Evolutionary conservation across 2,113 vertebrate species (phyloP).

Genomic region (Delphinapterus leucas): DNA sequence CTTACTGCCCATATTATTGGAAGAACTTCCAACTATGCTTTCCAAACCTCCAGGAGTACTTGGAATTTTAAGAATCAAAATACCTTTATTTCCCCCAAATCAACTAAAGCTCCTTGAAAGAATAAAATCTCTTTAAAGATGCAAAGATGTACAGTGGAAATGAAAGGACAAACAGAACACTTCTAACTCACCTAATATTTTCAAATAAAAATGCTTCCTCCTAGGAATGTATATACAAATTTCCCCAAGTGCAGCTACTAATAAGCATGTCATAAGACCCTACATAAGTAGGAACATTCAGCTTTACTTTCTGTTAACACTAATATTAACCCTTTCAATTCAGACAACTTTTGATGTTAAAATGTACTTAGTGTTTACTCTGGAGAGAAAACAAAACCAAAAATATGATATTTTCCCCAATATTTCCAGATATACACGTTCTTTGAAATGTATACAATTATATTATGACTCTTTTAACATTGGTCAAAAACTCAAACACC

Average conservation of each 20-base stretch:
- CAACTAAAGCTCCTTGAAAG: conserved; percentile 9
- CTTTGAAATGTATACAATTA: not conserved
- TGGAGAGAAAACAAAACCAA: not conserved
- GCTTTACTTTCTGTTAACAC: not conserved
- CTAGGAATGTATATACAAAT: not conserved
- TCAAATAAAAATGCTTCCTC: not conserved
- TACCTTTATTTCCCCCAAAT: not conserved
- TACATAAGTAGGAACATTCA: not conserved
- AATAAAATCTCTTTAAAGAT: conserved; percentile 39
- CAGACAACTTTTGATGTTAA: not conserved
- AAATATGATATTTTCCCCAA: not conserved
- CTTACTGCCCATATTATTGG: not conserved
- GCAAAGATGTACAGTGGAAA: not conserved
- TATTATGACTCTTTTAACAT: not conserved
- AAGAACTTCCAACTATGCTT: not conserved
- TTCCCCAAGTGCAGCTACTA: not conserved
- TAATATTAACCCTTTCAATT: not conserved
- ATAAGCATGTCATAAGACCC: not conserved
- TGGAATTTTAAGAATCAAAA: conserved; percentile 20
- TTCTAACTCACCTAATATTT: not conserved
- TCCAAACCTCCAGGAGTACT: not conserved
- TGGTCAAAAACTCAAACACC: not conserved
- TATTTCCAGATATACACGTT: not conserved
- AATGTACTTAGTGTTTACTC: not conserved
- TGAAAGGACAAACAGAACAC: not conserved